Evolutionary conservation across 2,797 vertebrate genomes (phyloP), one percentile per base, ranked within the genome.

Genomic region (Anisognathus igniventris): DNA sequence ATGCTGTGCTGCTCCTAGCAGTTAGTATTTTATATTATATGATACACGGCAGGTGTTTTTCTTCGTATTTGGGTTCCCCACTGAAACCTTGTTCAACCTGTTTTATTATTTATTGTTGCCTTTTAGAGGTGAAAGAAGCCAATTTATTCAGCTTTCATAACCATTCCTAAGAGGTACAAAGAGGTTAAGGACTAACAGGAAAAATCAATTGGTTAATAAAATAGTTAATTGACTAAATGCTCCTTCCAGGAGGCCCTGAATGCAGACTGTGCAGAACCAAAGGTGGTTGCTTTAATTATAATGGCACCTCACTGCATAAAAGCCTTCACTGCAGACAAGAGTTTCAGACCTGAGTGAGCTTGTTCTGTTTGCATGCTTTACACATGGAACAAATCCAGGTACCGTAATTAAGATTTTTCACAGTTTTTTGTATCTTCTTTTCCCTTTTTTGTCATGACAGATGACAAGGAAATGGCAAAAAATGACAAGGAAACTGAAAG

Each of bases 121-220:
- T 97, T 98, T 97, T 95, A 96, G 86, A 97, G 92, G 97, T 95
- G 94, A 98, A 97, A 97, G 91, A 92, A 96, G 84, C 72, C 91
- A 93, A 97, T 98, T 97, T 97, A 97, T 97, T 97, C 67, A 39
- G 91, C 89, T 97, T 97, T 96, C 93, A 62, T 94, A 96, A 96
- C 90, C 68, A 95, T 97, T 97, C 94, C 88, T 94, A 96, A 84
- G 95, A 93, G 58, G 88, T 93, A 96, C 88, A 94, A 95, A 91
- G 90, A 97, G 87, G 93, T 96, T 91, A 96, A 93, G 86, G 92
- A 93, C 95, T 96, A 97, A 96, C 62, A 95, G 95, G 67, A 96
- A 87, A 97, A 98, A 97, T 98, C 97, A 97, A 97, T 97, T 95
- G 92, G 97, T 96, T 98, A 98, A 98, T 98, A 97, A 98, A 98